Base-by-base conservation (phyloP, 2,888 invertebrate species). In the Rhingia campestris region DNA sequence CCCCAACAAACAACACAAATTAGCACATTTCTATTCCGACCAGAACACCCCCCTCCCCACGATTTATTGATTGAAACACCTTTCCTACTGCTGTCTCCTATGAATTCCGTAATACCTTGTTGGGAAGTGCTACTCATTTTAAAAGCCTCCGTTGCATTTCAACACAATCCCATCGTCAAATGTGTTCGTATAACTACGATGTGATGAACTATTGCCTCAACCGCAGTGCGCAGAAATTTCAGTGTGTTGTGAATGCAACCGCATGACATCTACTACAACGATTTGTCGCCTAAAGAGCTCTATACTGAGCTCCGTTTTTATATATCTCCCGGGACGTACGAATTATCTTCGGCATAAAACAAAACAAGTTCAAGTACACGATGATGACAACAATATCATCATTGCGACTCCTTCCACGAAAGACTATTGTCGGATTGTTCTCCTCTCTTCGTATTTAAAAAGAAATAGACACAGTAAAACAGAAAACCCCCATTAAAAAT, bases 361-460 rank as follows among this genome's bases (percentile, higher is more conserved):
- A 22, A 80, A 82, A 82, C 84, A 84, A 80, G 80, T 84, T 84
- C 84, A 84, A 80, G 84, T 74, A 59, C 70, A 47, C n/a, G 49
- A 56, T 66, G 76, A 67, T 69, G 73, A 79, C 72, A 77, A 47
- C 61, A 56, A 67, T 56, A 54, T 70, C 45, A 53, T 81, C 64
- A 70, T 72, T 54, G 56, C 66, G 22, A 1, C 43, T 56, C 49
- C 51, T n/a, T 70, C 47, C 14, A 33, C 14, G 33, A 37, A 45
- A 39, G 59, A 12, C 45, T 43, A 43, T 33, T 37, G 4, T 43
- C 33, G 45, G 45, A 41, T 53, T 74, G 22, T 47, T 70, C 41
- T 64, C 47, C 47, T 66, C 30, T 67, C 64, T 49, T 61, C 69
- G 37, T 69, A 69, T 45, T 37, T 37, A 54, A 30, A 37, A 39